Evolutionary conservation across 2,797 vertebrate species (phyloP), one percentile per base, ranked within the genome.

Genomic region (Dendrocincla fuliginosa): DNA sequence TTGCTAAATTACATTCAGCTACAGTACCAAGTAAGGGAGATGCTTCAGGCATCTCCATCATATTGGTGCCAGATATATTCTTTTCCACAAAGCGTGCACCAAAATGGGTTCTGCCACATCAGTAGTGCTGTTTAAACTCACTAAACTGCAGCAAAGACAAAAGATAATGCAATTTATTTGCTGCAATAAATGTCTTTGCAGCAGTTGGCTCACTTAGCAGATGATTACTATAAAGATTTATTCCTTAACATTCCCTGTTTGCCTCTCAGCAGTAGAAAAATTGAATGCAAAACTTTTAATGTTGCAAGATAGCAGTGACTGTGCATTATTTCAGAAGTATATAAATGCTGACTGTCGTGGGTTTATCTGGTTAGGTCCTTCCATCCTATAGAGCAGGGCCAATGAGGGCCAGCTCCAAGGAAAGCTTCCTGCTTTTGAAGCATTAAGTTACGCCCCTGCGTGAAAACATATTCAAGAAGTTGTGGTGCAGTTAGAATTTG

Each of bases 141-240:
- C 32, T 81, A 82, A 91, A 88, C 83, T 76, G 65, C 80, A 90
- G 46, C 44, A 87, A 90, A 93, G 74, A 39, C 70, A 71, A 74
- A 70, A 70, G n/a, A 24, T 73, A 81, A 55, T 7, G n/a, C 57
- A 69, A 33, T 95, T 79, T 76, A 76, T 82, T 84, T 69, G 30
- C 39, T 81, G 47, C 57, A 84, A 86, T 42, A 37, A 6, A 18
- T 37, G 59, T 15, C 60, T 93, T 70, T 88, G 83, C 28, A 79
- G 74, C 70, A n/a, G 39, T 67, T 89, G 33, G 18, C 44, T 84
- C 73, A 37, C 56, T 33, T 16, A 52, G 35, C 2, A 2, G 25
- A n/a, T 0, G 0, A 65, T 64, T 75, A 64, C 41, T 57, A 6
- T 10, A 5, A 91, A 35, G 83, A 87, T 71, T 81, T 92, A 69